These are phyloP conservation scores for Cordylochernes scorpioides DNA, from an alignment of 2,888 invertebrate species.

Conservation along the genomic window DNA sequence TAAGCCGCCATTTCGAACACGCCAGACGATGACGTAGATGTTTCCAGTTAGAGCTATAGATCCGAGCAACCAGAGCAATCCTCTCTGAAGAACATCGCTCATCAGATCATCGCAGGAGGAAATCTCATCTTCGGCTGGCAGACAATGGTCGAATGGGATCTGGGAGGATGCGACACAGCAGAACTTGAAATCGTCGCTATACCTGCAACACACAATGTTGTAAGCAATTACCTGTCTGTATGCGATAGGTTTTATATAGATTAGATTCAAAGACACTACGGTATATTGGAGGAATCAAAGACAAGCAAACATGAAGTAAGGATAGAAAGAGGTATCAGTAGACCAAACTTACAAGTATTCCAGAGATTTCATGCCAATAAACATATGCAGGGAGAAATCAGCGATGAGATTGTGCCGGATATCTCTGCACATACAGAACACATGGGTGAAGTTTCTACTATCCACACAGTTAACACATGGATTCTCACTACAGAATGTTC, in stretches of 20 bases:
- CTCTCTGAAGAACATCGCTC: slow-evolving; percentile 16
- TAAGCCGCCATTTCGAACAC: too few species aligned
- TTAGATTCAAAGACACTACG: too few species aligned
- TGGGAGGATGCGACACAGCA: slow-evolving; percentile 16
- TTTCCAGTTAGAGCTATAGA: slow-evolving; percentile 16
- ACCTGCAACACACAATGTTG: slow-evolving; percentile 5
- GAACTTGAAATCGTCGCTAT: slow-evolving; percentile 17
- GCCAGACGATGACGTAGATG: slow-evolving; percentile 17
- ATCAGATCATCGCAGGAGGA: slow-evolving; percentile 19
- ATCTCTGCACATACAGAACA: slow-evolving; percentile 11
- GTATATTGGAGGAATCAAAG: too few species aligned
- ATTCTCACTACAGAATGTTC: not conserved
- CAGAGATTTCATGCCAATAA: slow-evolving; percentile 14
- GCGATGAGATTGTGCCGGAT: slow-evolving; percentile 15
- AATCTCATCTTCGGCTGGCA: slow-evolving; percentile 17
- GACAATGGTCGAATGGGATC: slow-evolving; percentile 15
- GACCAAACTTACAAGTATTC: slow-evolving; percentile 13
- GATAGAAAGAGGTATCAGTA: not conserved
- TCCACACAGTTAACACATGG: not conserved
- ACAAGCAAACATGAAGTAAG: too few species aligned
- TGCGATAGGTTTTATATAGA: too few species aligned
- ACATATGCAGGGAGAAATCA: slow-evolving; percentile 16
- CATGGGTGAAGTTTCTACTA: not conserved
- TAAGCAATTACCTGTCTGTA: not conserved
- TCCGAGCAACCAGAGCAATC: slow-evolving; percentile 17